Evolutionary conservation across 2,888 invertebrate species (phyloP).

Genomic region (Abrostola tripartita): DNA sequence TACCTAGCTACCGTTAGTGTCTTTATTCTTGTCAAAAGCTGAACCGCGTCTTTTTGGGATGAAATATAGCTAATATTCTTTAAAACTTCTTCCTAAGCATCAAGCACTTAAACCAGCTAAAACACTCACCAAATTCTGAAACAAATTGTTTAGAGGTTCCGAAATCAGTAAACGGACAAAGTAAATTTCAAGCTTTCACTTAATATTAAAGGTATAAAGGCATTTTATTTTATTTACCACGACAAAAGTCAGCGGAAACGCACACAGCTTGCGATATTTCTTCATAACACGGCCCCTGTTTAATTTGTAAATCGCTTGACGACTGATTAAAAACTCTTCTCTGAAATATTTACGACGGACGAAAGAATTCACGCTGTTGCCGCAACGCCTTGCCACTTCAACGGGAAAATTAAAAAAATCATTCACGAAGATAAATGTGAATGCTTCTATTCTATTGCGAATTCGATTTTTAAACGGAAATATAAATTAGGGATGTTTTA

Average conservation of each 20-base stretch:
- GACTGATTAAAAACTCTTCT: slow-evolving; percentile 87
- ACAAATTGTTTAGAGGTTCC: too few relatives aligned
- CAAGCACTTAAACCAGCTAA: too few relatives aligned
- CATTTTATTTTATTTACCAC: too few relatives aligned
- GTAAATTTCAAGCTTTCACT: too few relatives aligned
- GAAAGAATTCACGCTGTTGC: slow-evolving; percentile 52
- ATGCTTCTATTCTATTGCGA: slow-evolving; percentile 43
- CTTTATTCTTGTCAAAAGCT: too few relatives aligned
- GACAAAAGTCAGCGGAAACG: slow-evolving; percentile 66
- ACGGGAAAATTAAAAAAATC: slow-evolving; percentile 56
- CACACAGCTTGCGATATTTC: slow-evolving; percentile 78
- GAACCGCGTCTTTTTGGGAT: too few relatives aligned
- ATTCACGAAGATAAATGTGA: slow-evolving; percentile 37
- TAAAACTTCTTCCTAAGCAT: too few relatives aligned
- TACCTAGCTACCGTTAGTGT: too few relatives aligned
- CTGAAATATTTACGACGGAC: slow-evolving; percentile 81
- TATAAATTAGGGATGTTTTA: slow-evolving; percentile 24
- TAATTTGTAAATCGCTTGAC: slow-evolving; percentile 88
- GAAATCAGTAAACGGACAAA: too few relatives aligned
- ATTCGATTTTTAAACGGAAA: slow-evolving; percentile 35
- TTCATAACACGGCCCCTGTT: slow-evolving; percentile 86
- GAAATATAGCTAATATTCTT: too few relatives aligned
- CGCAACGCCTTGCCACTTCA: slow-evolving; percentile 52
- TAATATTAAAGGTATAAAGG: too few relatives aligned
- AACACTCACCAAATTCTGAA: too few relatives aligned